Conservation (phyloP, 2,113 vertebrate genomes). For the Hippocampus comes region DNA sequence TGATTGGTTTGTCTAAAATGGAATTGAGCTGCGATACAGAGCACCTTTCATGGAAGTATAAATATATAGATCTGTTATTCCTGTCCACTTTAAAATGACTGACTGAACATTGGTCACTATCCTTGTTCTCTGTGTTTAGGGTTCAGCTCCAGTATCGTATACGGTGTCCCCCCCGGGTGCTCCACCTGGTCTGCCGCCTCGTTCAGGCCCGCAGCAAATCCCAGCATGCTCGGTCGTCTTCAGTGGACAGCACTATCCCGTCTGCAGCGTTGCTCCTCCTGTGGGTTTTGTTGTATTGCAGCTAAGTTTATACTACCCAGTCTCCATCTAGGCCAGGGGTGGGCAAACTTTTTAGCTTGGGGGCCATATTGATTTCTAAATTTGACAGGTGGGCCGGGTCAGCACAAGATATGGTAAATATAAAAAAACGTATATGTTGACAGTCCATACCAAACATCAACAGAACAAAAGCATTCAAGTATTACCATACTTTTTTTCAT, state of each 20-base stretch:
- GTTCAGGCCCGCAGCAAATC: conserved; percentile 89
- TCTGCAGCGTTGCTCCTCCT: conserved; percentile 86
- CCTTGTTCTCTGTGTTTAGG: conserved; percentile 74
- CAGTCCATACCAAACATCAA: too few species aligned
- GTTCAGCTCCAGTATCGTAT: conserved; percentile 89
- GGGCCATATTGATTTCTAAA: too few species aligned
- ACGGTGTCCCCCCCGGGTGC: conserved; percentile 85
- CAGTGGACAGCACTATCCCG: conserved; percentile 93
- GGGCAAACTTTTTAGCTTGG: too few species aligned
- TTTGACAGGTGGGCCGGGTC: too few species aligned
- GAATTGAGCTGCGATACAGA: background rate
- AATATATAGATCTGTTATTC: background rate
- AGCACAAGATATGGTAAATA: too few species aligned
- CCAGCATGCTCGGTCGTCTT: conserved; percentile 96
- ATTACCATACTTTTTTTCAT: too few species aligned
- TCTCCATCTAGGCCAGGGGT: background rate
- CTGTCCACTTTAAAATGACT: conserved; percentile 1
- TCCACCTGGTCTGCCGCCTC: conserved; percentile 88
- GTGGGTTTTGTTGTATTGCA: conserved; percentile 58
- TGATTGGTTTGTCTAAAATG: too few species aligned
- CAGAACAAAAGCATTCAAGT: too few species aligned
- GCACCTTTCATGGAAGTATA: background rate
- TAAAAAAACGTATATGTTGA: too few species aligned
- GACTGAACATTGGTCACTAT: background rate
- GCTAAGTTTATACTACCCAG: background rate